Conservation (phyloP, 2,797 vertebrate species). For the Lates japonicus region DNA sequence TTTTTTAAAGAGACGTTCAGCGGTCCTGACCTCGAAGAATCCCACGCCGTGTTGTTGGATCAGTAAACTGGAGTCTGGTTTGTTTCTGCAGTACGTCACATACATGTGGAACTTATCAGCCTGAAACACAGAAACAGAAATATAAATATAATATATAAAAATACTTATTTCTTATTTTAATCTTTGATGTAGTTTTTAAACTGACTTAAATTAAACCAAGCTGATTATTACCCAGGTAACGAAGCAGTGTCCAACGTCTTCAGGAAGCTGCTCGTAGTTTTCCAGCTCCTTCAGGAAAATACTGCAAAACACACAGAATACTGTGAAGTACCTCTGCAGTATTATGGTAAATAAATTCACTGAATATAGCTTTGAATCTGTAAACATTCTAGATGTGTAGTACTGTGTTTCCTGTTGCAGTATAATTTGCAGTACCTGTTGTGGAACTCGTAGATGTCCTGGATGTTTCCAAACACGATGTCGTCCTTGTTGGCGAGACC, state of each 20-base stretch:
- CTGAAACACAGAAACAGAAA: constrained; percentile 74
- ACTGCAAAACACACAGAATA: constrained; percentile 79
- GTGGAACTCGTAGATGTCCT: constrained; percentile 99
- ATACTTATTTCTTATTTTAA: fast-evolving
- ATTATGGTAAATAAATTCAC: background rate
- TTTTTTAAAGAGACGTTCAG: background rate
- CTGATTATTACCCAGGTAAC: constrained; percentile 96
- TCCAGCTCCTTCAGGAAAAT: constrained; percentile 98
- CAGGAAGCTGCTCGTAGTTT: constrained; percentile 98
- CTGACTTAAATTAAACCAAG: fast-evolving
- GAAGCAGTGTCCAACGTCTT: constrained; percentile 98
- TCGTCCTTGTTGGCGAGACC: constrained; percentile 96
- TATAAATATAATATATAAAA: too few relatives aligned
- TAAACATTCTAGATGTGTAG: background rate
- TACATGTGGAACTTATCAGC: constrained; percentile 99
- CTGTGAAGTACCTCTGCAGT: background rate
- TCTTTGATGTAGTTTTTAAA: background rate
- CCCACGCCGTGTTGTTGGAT: constrained; percentile 94
- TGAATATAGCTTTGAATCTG: too few relatives aligned
- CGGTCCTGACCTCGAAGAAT: constrained; percentile 93
- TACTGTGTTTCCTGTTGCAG: background rate
- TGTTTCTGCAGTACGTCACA: constrained; percentile 99
- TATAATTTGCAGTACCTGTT: constrained; percentile 76
- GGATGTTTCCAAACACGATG: constrained; percentile 97
- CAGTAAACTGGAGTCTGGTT: constrained; percentile 96